A percentile compares a stretch with the other conserved stretches of the same genome.
These are phyloP conservation scores for Nettapus auritus DNA, from an alignment of 2,113 vertebrate genomes.

Conservation along the genomic window DNA sequence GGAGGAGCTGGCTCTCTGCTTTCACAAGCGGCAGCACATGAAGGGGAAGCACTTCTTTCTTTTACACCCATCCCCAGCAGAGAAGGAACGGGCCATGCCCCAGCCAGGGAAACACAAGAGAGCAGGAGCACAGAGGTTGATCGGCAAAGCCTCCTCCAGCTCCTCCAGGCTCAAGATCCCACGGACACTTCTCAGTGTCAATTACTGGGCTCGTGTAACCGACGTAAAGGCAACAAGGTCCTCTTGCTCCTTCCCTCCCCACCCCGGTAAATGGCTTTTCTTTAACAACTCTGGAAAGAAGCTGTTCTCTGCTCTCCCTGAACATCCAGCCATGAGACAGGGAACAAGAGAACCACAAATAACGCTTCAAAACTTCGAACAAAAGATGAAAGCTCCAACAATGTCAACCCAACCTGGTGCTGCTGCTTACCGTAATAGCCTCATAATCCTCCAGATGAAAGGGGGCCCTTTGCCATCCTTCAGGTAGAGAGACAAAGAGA, in stretches of 20 bases:
- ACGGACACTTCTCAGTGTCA: background rate
- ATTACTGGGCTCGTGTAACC: background rate
- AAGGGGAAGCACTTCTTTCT: background rate
- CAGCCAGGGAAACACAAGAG: background rate
- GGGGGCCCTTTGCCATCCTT: background rate
- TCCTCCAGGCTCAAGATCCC: background rate
- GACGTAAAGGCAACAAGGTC: background rate
- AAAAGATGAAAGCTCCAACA: constrained; percentile 8
- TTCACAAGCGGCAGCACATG: fast-evolving
- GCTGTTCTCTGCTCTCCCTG: background rate
- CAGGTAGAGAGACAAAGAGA: background rate
- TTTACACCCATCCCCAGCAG: background rate
- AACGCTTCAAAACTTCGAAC: background rate
- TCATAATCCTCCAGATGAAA: constrained; percentile 23
- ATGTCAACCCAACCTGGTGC: background rate
- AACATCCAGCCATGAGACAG: background rate
- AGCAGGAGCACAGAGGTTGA: background rate
- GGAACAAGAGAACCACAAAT: background rate
- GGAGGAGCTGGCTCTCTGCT: background rate
- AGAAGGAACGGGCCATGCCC: background rate
- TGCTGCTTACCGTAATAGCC: background rate
- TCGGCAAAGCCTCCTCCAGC: background rate
- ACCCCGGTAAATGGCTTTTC: fast-evolving
- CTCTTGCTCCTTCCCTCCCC: background rate
- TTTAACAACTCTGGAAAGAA: background rate